Conservation (phyloP, 2,113 vertebrate species). For the Centropus bengalensis region DNA sequence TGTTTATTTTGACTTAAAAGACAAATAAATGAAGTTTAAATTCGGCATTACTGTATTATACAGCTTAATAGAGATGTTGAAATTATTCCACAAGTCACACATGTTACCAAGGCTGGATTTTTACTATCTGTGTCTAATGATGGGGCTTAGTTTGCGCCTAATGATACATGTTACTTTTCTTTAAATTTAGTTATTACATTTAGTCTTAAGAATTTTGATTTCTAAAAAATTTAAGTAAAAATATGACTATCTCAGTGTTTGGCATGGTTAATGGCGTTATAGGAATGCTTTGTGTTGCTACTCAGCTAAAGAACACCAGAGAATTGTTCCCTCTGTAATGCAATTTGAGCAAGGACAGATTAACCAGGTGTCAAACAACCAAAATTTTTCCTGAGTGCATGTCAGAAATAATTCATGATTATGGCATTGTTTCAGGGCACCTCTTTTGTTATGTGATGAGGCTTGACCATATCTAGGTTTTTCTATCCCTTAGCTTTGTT, state of each 20-base stretch:
- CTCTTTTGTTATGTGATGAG: background rate
- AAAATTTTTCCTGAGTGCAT: background rate
- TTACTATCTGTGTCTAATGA: background rate
- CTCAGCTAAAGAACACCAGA: background rate
- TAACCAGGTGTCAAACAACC: background rate
- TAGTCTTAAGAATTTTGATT: background rate
- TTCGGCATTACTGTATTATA: background rate
- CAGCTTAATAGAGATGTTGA: background rate
- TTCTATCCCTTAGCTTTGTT: background rate
- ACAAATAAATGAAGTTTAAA: background rate
- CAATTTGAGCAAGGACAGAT: background rate
- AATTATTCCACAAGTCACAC: background rate
- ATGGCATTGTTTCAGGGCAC: background rate
- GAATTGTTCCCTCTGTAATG: background rate
- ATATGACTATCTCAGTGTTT: background rate
- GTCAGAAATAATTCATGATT: background rate
- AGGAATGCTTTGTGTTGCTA: background rate
- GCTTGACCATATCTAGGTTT: background rate
- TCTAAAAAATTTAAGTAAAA: background rate
- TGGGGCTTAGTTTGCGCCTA: background rate
- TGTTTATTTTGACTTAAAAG: background rate
- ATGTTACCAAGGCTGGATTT: background rate
- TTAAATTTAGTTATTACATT: background rate
- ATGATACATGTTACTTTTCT: background rate
- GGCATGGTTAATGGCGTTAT: background rate